Conservation (phyloP, 2,888 invertebrate genomes). For the Sialis fuliginosa region DNA sequence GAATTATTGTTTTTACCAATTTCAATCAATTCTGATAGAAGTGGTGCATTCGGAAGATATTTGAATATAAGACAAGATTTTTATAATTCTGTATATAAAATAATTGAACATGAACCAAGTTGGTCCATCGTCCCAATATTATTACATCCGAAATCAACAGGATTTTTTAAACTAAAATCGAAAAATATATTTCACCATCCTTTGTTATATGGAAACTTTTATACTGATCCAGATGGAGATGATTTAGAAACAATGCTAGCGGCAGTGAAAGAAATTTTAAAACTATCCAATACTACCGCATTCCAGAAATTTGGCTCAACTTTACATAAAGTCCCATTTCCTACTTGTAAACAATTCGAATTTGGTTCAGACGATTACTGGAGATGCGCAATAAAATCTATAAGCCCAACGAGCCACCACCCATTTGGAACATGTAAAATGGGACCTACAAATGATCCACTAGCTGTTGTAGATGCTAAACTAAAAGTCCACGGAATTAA, state of each 20-base stretch:
- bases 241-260: slow-evolving; percentile 30
- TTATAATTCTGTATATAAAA: slow-evolving; percentile 26
- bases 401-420: slow-evolving; percentile 46
- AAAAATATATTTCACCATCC: slow-evolving; percentile 39
- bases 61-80: slow-evolving; percentile 25
- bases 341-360: slow-evolving; percentile 31
- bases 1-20: slow-evolving; percentile 40
- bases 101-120: slow-evolving; percentile 26
- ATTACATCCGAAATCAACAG: slow-evolving; percentile 35
- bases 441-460: slow-evolving; percentile 37
- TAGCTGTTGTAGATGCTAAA: slow-evolving; percentile 43
- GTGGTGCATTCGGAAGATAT: slow-evolving; percentile 21
- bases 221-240: slow-evolving; percentile 26
- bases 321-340: slow-evolving; percentile 32
- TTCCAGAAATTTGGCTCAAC: slow-evolving; percentile 38
- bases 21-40: slow-evolving; percentile 36
- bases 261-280: slow-evolving; percentile 29
- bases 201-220: slow-evolving; percentile 39
- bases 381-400: slow-evolving; percentile 41
- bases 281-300: slow-evolving; percentile 26
- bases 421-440: slow-evolving; percentile 53
- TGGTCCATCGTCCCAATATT: slow-evolving; percentile 35
- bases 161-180: slow-evolving; percentile 29
- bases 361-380: slow-evolving; percentile 45
- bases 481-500: slow-evolving; percentile 40